Evolutionary conservation across 2,113 vertebrate species (phyloP).

Genomic region (Saguinus imperator): DNA sequence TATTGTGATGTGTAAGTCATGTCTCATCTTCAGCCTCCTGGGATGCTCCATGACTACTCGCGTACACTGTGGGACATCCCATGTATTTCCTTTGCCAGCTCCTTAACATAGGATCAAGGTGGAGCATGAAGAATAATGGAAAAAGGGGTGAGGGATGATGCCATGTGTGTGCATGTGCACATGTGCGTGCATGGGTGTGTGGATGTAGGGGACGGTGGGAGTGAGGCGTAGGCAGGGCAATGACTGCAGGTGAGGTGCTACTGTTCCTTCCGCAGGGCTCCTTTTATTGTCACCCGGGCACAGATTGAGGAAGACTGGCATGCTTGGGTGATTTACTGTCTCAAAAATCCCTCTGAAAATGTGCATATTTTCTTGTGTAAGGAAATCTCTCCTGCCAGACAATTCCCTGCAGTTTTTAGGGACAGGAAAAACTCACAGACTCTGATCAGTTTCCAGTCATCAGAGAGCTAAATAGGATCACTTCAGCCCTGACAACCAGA

Average conservation of each 20-base stretch:
- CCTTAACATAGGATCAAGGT: neutral
- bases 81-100: neutral
- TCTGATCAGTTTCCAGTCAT: neutral
- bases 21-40: neutral
- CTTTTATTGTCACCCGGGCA: fast-evolving
- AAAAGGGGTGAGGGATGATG: fast-evolving
- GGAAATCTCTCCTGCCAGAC: neutral
- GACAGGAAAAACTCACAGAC: fast-evolving
- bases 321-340: neutral
- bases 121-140: no score
- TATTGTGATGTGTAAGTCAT: neutral
- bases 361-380: neutral
- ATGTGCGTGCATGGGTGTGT: fast-evolving
- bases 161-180: no score
- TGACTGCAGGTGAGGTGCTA: fast-evolving
- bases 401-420: neutral
- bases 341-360: neutral
- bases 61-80: fast-evolving
- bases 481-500: fast-evolving
- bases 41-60: fast-evolving
- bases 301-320: neutral
- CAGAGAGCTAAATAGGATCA: fast-evolving
- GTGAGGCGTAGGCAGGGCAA: fast-evolving
- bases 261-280: neutral
- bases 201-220: neutral